Evolutionary conservation across 1,140 invertebrate species (phyloP).

Genomic region (Drosophila prosaltans): DNA sequence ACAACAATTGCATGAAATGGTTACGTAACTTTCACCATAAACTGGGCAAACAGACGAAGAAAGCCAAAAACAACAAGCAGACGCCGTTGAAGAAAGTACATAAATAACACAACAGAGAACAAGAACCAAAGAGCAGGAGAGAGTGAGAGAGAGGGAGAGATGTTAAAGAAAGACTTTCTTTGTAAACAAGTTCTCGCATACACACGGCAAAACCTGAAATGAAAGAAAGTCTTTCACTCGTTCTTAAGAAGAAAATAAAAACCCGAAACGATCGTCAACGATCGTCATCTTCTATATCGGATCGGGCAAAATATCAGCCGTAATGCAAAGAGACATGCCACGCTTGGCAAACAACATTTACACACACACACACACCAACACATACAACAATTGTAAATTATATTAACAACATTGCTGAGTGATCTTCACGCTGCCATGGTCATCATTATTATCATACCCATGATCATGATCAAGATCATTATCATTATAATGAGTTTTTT

Average conservation of each 20-base stretch:
- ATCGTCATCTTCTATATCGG: too few relatives aligned
- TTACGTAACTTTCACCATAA: conserved; percentile 73
- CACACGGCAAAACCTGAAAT: too few relatives aligned
- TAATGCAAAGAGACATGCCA: conserved; percentile 28
- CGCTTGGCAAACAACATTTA: conserved; percentile 49
- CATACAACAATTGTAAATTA: conserved; percentile 43
- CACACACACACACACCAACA: too few relatives aligned
- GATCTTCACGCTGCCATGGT: conserved; percentile 65
- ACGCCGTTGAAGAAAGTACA: conserved; percentile 62
- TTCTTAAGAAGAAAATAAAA: neutral
- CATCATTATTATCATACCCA: conserved; percentile 41
- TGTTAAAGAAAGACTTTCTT: conserved; percentile 52
- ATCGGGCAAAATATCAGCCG: neutral
- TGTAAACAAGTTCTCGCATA: conserved; percentile 2
- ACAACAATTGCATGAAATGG: conserved; percentile 49
- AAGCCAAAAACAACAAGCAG: conserved; percentile 25
- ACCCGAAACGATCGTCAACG: neutral
- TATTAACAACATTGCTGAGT: conserved; percentile 39
- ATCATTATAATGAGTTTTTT: conserved; percentile 13
- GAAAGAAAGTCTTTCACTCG: conserved; percentile 5
- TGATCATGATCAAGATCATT: conserved; percentile 39
- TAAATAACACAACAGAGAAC: conserved; percentile 45
- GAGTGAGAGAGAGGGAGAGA: conserved; percentile 47
- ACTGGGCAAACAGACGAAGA: conserved; percentile 44
- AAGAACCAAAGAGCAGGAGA: conserved; percentile 1